Conservation (phyloP, 2,113 vertebrate species). For the Thalassoma bifasciatum region DNA sequence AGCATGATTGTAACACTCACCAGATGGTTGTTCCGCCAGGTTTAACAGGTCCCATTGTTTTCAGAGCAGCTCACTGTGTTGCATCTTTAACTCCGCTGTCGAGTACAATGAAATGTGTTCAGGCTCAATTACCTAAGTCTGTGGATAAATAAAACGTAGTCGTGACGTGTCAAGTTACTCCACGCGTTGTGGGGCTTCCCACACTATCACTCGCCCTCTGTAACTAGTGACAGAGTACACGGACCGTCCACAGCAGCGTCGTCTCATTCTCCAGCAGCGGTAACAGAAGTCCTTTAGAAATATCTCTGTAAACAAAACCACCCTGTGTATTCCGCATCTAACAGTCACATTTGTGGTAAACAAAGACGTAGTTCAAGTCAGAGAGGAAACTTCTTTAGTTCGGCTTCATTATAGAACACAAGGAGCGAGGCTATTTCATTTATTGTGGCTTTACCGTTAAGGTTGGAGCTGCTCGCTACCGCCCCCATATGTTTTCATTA, state of each 20-base stretch:
- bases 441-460: neutral
- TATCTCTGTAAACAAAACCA: accelerated
- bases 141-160: neutral
- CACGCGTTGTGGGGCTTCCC: neutral
- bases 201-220: neutral
- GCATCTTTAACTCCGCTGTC: neutral
- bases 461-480: neutral
- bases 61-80: neutral
- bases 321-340: neutral
- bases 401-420: neutral
- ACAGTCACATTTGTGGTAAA: neutral
- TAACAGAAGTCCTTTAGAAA: neutral
- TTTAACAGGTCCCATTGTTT: slow-evolving; percentile 4
- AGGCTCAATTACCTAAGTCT: neutral
- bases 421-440: neutral
- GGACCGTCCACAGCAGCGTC: neutral
- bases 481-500: neutral
- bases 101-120: neutral
- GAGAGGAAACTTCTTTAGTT: neutral
- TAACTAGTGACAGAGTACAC: neutral
- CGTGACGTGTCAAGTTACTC: neutral
- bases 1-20: neutral
- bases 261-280: neutral
- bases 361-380: accelerated
- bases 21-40: slow-evolving; percentile 5